Evolutionary conservation across 2,888 invertebrate species (phyloP).

Genomic region (Tridacna crocea): DNA sequence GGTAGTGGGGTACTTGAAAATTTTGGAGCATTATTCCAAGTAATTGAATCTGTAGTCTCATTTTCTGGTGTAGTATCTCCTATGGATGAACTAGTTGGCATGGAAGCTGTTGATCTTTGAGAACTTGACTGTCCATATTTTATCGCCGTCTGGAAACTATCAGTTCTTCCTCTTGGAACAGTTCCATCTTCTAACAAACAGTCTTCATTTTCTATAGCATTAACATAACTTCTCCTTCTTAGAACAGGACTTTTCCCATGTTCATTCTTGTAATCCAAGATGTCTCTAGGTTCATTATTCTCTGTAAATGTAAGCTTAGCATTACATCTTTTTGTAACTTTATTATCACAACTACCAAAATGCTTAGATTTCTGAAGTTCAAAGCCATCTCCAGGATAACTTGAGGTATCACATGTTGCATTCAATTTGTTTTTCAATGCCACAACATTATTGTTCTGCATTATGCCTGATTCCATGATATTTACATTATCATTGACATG

Average conservation of each 20-base stretch:
- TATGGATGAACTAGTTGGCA: slow-evolving; percentile 17
- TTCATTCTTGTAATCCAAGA: background rate
- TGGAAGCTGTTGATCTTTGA: slow-evolving; percentile 11
- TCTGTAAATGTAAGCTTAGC: background rate
- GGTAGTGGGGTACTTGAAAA: slow-evolving; percentile 56
- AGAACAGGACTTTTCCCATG: background rate
- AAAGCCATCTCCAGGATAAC: background rate
- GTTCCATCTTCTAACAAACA: slow-evolving; percentile 33
- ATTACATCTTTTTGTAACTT: background rate
- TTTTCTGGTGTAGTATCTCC: slow-evolving; percentile 45
- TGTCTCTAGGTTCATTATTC: background rate
- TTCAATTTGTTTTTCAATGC: slow-evolving; percentile 3
- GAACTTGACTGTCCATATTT: slow-evolving; percentile 64
- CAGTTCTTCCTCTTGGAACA: slow-evolving; percentile 50
- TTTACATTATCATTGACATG: background rate
- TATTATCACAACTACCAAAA: background rate
- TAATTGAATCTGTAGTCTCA: slow-evolving; percentile 36
- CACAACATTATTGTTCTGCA: slow-evolving; percentile 16
- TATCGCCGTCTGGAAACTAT: slow-evolving; percentile 72
- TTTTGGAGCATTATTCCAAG: slow-evolving; percentile 35
- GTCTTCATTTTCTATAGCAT: slow-evolving; percentile 58
- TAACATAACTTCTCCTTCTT: slow-evolving; percentile 61
- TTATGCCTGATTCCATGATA: slow-evolving; percentile 1
- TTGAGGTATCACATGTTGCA: background rate
- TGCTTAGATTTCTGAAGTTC: background rate